These are phyloP conservation scores for Rhagophthalmus giganteus DNA, from an alignment of 2,888 invertebrate genomes.

Conservation along the genomic window DNA sequence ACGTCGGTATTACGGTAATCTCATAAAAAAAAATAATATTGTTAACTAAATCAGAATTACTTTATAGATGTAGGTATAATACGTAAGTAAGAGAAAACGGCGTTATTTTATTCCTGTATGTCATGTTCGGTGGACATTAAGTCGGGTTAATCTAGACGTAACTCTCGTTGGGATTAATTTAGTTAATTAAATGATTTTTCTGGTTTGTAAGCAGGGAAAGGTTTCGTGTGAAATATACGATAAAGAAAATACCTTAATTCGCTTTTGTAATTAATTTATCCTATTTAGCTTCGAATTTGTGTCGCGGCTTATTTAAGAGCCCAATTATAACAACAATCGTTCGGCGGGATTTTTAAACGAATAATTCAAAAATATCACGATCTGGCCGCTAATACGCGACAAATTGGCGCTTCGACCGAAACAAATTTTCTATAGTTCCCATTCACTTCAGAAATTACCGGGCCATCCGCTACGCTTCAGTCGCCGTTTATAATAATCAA, in stretches of 20 bases:
- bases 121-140: slow-evolving; percentile 9
- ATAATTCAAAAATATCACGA: no score
- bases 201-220: slow-evolving; percentile 4
- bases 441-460: no score
- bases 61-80: not conserved
- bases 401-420: no score
- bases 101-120: slow-evolving; percentile 2
- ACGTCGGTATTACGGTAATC: not conserved
- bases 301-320: no score
- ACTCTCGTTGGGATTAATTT: slow-evolving; percentile 6
- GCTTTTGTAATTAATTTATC: slow-evolving; percentile 8
- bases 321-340: no score
- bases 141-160: slow-evolving; percentile 9
- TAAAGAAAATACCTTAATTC: slow-evolving; percentile 1
- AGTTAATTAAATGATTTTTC: slow-evolving; percentile 12
- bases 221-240: slow-evolving; percentile 4
- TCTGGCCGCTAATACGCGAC: no score
- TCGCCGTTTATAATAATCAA: no score
- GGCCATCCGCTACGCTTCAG: no score
- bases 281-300: no score
- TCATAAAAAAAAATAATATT: not conserved
- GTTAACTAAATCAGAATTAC: not conserved
- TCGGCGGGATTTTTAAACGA: no score
- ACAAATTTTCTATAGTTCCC: no score
- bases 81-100: not conserved